phyloP scores from a whole-genome alignment of 2,113 vertebrate genomes.

The Ardeotis arabs region DNA sequence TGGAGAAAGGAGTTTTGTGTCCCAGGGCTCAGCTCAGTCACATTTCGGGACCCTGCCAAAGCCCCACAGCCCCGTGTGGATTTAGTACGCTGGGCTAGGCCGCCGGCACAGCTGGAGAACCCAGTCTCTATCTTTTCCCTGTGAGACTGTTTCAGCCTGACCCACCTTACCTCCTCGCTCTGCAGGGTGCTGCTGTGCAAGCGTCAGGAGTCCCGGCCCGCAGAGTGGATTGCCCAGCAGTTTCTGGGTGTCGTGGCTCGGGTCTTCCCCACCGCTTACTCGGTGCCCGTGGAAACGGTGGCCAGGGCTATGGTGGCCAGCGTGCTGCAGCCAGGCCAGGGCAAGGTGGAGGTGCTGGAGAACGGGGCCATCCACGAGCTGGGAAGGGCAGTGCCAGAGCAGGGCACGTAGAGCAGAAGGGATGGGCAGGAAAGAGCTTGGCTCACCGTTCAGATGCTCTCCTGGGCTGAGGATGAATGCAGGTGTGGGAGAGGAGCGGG shows the following conservation, averaged over 20 bases:
- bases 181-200: constrained; percentile 83
- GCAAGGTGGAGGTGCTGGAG: constrained; percentile 81
- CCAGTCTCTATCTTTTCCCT: background rate
- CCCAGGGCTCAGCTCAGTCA: background rate
- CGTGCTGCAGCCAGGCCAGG: constrained; percentile 68
- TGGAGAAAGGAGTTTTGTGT: background rate
- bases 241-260: constrained; percentile 47
- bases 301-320: constrained; percentile 81
- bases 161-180: background rate
- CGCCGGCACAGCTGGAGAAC: accelerated
- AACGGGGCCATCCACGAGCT: constrained; percentile 77
- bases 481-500: accelerated
- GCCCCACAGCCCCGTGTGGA: accelerated
- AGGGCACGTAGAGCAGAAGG: background rate
- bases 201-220: constrained; percentile 78
- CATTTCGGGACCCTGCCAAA: accelerated
- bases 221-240: constrained; percentile 79
- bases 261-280: constrained; percentile 71
- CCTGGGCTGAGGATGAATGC: accelerated
- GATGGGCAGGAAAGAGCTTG: background rate
- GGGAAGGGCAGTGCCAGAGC: constrained; percentile 40
- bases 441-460: accelerated
- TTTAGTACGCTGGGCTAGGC: background rate
- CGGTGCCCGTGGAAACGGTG: constrained; percentile 75
- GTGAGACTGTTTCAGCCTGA: background rate